Base-by-base conservation (phyloP, 2,797 vertebrate genomes). In the Enteromius thamalakanensis region DNA sequence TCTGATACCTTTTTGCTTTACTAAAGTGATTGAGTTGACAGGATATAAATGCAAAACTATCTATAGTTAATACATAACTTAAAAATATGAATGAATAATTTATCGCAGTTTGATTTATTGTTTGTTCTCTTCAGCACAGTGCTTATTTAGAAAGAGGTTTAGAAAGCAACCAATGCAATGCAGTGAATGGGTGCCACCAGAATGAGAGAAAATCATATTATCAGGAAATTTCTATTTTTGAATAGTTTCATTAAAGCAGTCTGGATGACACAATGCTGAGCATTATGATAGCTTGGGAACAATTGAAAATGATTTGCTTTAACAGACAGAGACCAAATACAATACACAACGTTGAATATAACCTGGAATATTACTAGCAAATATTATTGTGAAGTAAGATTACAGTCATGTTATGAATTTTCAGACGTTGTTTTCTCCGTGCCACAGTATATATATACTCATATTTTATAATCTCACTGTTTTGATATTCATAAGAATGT, bases 401-500 rank as follows among this genome's bases (percentile, higher is more conserved):
- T 58, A 23, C 6, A 76, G 21, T 58, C 6, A 17, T 23, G 21
- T 19, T 75, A 75, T 15, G 32, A 23, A 58, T 40, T 37, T 75
- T 40, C 51, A 37, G 12, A 58, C 17, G 37, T 40, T 23, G 2
- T 55, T 55, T 19, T 37, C 7, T 17, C n/a, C 29, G 47, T 21
- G 34, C 15, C 23, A 65, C 26, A 15, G 42, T 21, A 40, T 14
- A 11, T n/a, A 42, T 3, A n/a, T 14, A 49, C 64, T 53, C n/a
- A 40, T 45, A 17, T 58, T 70, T 49, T 37, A 76, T 72, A 42
- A 82, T 40, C 40, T 45, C 40, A 15, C 21, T 26, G 17, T 79
- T 67, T 79, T 65, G 26, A 71, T 68, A 80, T 80, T 51, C 64
- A 76, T 65, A 11, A 62, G 45, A 77, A 62, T 4, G 32, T 74